Base-by-base conservation (phyloP, 2,797 vertebrate genomes). In the Protosalanx chinensis region DNA sequence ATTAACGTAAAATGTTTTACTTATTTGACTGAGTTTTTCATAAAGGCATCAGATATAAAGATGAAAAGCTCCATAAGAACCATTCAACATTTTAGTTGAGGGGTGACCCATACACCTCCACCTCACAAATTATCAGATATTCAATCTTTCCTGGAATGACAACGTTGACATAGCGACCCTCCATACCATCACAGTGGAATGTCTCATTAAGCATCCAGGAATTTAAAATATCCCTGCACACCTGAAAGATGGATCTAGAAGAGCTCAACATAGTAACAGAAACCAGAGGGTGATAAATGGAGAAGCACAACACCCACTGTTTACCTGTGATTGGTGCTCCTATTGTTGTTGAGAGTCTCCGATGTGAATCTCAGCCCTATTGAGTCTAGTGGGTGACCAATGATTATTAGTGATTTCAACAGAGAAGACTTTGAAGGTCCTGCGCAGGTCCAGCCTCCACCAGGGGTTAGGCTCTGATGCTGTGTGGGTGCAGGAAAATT, bases 311-410 rank as follows among this genome's bases (percentile, higher is more conserved):
- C 10, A 10, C 37, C 2, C 37, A 41, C 10, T 10, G 0, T 41
- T 41, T 41, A 86, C 87, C 81, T 84, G 68, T 76, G 68, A 60
- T 88, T 89, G 75, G 37, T 57, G 79, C 87, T 88, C 70, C 88
- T 87, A 0, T 85, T 35, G 73, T 87, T 76, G 0, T 41, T 3
- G 37, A 80, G 84, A 86, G 46, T 88, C 46, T 76, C 88, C 87
- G 0, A 89, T 83, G 12, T 10, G 10, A 41, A 41, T 41, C 3
- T 41, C 37, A 12, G 37, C 10, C 37, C 37, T 10, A 12, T 41
- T 67, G 68, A 16, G 6, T 62, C 30, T 20, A 4, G 29, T 18
- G 8, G 35, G 12, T 61, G 58, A 30, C 68, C 5, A n/a, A 56
- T 60, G 3, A 41, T 41, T 10, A 6, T 61, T 70, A 1, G 68